Conservation (phyloP, 2,888 invertebrate genomes). For the Lacanobia wlatinum region DNA sequence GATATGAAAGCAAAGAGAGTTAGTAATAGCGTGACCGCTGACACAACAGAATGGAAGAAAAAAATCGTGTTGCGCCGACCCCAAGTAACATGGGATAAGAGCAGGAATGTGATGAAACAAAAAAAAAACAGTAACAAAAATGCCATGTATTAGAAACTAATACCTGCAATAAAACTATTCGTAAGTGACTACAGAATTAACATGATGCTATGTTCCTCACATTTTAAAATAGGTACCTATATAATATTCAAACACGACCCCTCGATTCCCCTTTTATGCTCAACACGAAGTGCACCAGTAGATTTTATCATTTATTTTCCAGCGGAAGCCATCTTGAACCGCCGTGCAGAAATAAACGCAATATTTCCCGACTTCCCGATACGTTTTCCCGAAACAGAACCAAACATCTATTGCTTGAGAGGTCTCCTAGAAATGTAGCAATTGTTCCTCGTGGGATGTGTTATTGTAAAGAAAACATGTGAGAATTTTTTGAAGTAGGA, state of each 20-base stretch:
- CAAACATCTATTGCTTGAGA: conserved; percentile 32
- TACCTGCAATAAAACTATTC: not conserved
- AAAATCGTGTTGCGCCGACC: no score
- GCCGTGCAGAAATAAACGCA: conserved; percentile 35
- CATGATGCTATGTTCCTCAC: not conserved
- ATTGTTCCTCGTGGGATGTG: not conserved
- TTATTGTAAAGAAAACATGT: not conserved
- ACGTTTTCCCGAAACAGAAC: conserved; percentile 30
- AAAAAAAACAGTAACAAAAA: not conserved
- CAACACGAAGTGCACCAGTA: conserved; percentile 22
- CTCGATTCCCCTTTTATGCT: conserved; percentile 1
- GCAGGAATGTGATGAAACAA: no score
- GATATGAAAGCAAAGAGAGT: no score
- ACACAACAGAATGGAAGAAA: no score
- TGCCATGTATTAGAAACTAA: not conserved
- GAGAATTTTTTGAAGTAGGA: not conserved
- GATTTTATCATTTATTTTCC: conserved; percentile 36
- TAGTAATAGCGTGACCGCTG: no score
- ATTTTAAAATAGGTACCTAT: not conserved
- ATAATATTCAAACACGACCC: conserved; percentile 11
- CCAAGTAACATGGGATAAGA: no score
- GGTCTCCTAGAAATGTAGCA: conserved; percentile 3
- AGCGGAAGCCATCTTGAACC: conserved; percentile 27
- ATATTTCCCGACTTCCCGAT: conserved; percentile 34
- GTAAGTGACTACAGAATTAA: not conserved